Evolutionary conservation across 2,797 vertebrate species (phyloP).

Genomic region (Danio choprae): DNA sequence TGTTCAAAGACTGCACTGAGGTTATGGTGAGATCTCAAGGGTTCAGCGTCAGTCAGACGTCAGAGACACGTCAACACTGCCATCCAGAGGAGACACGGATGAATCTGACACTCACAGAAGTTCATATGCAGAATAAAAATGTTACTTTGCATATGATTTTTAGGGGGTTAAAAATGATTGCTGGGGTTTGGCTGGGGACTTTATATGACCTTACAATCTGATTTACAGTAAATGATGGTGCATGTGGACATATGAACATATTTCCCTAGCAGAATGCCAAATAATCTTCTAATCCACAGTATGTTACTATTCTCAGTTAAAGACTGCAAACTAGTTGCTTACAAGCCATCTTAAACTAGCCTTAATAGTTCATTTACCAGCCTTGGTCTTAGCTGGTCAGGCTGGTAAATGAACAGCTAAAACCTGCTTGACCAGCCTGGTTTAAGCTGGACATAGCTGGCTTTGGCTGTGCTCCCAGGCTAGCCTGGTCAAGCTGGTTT

Average conservation of each 20-base stretch:
- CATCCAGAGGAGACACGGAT: slow-evolving; percentile 37
- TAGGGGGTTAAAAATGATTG: no score
- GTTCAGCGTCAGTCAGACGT: background rate
- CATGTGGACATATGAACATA: background rate
- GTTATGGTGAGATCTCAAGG: background rate
- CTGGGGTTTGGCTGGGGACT: no score
- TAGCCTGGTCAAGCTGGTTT: no score
- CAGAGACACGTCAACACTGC: slow-evolving; percentile 48
- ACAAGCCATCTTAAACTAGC: no score
- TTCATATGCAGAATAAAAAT: background rate
- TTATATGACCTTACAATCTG: background rate
- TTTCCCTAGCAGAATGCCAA: background rate
- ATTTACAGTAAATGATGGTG: background rate
- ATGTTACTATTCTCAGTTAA: background rate
- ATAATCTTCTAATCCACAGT: no score
- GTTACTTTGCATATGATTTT: background rate
- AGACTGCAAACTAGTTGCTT: background rate
- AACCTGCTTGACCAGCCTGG: no score
- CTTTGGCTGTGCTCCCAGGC: no score
- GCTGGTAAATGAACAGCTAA: no score
- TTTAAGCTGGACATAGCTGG: no score
- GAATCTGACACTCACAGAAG: background rate
- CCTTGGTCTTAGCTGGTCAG: no score
- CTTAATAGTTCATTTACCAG: no score
- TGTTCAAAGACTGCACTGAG: background rate